Evolutionary conservation across 2,888 invertebrate genomes (phyloP).

Genomic region (Dendrolimus pini): DNA sequence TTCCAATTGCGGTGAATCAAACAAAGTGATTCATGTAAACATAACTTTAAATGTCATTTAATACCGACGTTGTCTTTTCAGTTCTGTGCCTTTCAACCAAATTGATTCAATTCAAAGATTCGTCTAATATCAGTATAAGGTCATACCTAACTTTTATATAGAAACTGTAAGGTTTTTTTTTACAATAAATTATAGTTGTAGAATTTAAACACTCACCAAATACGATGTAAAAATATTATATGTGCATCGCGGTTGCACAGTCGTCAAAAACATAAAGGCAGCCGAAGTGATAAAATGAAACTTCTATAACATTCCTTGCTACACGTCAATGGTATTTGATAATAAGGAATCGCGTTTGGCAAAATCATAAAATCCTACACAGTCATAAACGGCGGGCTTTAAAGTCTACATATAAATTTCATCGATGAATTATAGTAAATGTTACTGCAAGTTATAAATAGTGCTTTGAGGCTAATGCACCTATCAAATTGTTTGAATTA

Average conservation of each 20-base stretch:
- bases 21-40: too few species aligned
- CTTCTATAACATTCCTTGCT: neutral
- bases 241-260: neutral
- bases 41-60: too few species aligned
- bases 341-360: neutral
- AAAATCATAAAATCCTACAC: neutral
- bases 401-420: neutral
- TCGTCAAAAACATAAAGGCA: neutral
- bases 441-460: neutral
- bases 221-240: too few species aligned
- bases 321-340: neutral
- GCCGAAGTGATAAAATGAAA: neutral
- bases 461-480: constrained; percentile 3
- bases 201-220: too few species aligned
- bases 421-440: neutral
- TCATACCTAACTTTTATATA: too few species aligned
- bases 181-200: too few species aligned
- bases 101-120: too few species aligned
- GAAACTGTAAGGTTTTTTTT: too few species aligned
- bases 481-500: constrained; percentile 2
- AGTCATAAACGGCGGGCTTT: neutral
- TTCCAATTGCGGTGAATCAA: too few species aligned
- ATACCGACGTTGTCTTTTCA: too few species aligned
- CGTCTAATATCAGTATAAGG: too few species aligned
- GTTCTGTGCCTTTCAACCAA: too few species aligned